These are phyloP conservation scores for Eilema griseolum DNA, from an alignment of 2,888 invertebrate genomes.

Conservation along the genomic window DNA sequence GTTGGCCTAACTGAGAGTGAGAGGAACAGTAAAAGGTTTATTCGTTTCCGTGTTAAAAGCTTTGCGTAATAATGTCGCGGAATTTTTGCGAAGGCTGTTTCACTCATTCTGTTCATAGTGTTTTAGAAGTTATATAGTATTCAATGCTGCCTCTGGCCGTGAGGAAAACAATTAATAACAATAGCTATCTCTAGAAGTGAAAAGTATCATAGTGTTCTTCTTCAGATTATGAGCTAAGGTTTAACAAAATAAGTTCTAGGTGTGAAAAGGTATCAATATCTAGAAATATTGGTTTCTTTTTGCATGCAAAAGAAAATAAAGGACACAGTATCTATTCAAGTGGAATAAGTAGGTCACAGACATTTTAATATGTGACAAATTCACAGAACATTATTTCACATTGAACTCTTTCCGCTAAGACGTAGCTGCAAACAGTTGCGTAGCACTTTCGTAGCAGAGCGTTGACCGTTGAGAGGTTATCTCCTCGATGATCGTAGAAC, in stretches of 20 bases:
- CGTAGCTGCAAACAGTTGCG: conserved; percentile 32
- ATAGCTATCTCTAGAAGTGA: too few relatives aligned
- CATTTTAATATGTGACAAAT: background rate
- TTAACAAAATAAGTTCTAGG: too few relatives aligned
- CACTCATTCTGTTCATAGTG: background rate
- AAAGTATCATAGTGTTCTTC: too few relatives aligned
- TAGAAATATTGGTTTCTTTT: too few relatives aligned
- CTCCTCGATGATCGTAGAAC: conserved; percentile 25
- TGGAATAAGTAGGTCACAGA: background rate
- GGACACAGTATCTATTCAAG: background rate
- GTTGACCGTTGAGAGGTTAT: conserved; percentile 24
- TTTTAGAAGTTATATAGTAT: background rate
- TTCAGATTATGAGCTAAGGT: too few relatives aligned
- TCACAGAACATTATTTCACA: background rate
- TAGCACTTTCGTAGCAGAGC: conserved; percentile 38
- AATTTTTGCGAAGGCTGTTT: background rate
- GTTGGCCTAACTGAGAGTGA: conserved; percentile 21
- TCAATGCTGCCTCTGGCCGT: background rate
- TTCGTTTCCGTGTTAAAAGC: conserved; percentile 37
- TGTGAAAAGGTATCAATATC: too few relatives aligned
- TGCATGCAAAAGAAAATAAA: background rate
- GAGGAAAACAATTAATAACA: background rate
- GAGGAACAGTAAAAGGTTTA: conserved; percentile 41
- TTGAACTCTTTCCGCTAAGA: background rate
- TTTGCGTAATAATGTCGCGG: conserved; percentile 12